Evolutionary conservation across 2,888 invertebrate genomes (phyloP).

Genomic region (Meiosimyza decipiens): DNA sequence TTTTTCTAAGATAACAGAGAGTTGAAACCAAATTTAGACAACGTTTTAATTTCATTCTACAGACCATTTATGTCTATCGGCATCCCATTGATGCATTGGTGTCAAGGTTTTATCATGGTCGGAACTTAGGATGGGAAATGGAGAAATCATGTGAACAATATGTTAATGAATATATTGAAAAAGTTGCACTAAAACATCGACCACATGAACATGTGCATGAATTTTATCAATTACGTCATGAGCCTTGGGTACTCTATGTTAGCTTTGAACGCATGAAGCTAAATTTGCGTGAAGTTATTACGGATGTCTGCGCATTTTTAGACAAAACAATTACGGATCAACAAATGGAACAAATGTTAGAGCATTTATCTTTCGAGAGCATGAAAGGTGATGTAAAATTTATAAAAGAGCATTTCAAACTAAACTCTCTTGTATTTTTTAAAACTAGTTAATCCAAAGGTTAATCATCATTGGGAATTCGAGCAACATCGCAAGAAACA

Average conservation of each 20-base stretch:
- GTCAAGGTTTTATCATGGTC: conserved; percentile 75
- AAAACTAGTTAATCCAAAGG: conserved; percentile 23
- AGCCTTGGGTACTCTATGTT: conserved; percentile 47
- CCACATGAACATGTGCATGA: conserved; percentile 44
- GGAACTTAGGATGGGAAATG: conserved; percentile 42
- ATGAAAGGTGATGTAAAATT: conserved; percentile 45
- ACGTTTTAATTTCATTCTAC: neutral
- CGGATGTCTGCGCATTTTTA: conserved; percentile 46
- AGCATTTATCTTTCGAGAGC: conserved; percentile 50
- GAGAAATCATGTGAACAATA: conserved; percentile 47
- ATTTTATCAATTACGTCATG: conserved; percentile 46
- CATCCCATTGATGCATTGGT: conserved; percentile 86
- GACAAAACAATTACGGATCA: conserved; percentile 40
- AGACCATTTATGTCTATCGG: conserved; percentile 82
- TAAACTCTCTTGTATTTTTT: neutral
- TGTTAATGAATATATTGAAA: conserved; percentile 39
- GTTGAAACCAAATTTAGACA: too few species aligned
- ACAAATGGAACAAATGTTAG: conserved; percentile 43
- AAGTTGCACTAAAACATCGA: neutral
- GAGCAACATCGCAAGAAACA: neutral
- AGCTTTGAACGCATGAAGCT: conserved; percentile 50
- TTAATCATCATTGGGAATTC: conserved; percentile 19
- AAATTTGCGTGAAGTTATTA: conserved; percentile 45
- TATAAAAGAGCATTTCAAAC: neutral
- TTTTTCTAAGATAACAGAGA: too few species aligned